phyloP scores from a whole-genome alignment of 2,797 vertebrate genomes.

The Acipenser transmontanus region DNA sequence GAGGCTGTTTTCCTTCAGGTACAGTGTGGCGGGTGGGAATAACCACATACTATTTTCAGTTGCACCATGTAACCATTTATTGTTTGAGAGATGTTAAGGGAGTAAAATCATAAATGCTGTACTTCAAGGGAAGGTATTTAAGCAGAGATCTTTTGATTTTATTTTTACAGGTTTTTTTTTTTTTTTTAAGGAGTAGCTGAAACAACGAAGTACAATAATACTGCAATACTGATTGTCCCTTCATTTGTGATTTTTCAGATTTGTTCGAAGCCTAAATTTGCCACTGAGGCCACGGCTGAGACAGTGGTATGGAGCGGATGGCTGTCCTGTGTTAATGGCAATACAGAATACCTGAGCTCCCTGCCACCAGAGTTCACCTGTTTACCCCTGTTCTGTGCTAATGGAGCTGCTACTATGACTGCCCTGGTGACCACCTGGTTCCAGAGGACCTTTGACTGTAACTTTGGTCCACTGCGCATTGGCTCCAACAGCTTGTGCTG shows the following conservation, averaged over 20 bases:
- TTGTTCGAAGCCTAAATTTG: constrained; percentile 45
- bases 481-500: constrained; percentile 73
- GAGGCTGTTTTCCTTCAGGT: constrained; percentile 82
- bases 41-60: background rate
- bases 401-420: constrained; percentile 62
- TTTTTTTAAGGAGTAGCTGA: too few species aligned
- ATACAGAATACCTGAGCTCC: constrained; percentile 55
- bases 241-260: constrained; percentile 48
- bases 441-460: constrained; percentile 82
- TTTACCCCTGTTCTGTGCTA: constrained; percentile 77
- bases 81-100: background rate
- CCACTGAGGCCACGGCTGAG: constrained; percentile 40
- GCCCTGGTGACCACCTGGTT: constrained; percentile 77
- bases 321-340: constrained; percentile 47
- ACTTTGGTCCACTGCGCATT: constrained; percentile 69
- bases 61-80: background rate
- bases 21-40: background rate
- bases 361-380: constrained; percentile 71
- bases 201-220: background rate
- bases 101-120: too few species aligned
- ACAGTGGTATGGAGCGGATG: constrained; percentile 30
- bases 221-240: background rate
- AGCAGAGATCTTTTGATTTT: too few species aligned
- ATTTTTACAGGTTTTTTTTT: too few species aligned
- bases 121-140: too few species aligned